phyloP scores from a whole-genome alignment of 2,797 vertebrate genomes.

The Myripristis jacobus region DNA sequence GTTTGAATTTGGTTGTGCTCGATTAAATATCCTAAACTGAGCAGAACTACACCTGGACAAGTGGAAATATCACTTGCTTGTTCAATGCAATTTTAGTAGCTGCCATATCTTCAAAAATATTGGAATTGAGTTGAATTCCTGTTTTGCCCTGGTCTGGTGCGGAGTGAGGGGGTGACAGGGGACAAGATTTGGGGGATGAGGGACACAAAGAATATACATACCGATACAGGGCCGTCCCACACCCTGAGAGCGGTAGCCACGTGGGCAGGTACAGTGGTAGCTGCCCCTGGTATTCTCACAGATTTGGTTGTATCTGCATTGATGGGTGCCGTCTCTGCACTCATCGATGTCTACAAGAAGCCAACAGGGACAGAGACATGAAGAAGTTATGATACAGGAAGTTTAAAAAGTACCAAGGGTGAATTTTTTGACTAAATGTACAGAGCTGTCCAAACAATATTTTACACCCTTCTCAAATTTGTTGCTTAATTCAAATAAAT shows the following conservation, averaged over 20 bases:
- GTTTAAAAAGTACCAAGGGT: neutral
- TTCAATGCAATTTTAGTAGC: neutral
- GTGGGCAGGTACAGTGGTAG: conserved; percentile 93
- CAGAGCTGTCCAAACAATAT: too few species aligned
- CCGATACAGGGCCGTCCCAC: conserved; percentile 90
- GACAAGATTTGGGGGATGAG: neutral
- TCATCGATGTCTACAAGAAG: conserved; percentile 90
- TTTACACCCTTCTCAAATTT: neutral
- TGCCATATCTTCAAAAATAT: neutral
- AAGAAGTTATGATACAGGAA: neutral
- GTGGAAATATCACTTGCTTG: neutral
- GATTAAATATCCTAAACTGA: neutral
- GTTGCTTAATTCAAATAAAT: neutral
- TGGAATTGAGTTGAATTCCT: neutral
- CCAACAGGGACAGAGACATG: neutral
- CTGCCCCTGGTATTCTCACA: conserved; percentile 95
- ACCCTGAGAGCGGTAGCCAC: conserved; percentile 92
- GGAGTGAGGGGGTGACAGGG: neutral
- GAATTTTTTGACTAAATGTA: too few species aligned
- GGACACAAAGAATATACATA: conserved; percentile 75
- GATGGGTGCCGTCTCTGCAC: conserved; percentile 92
- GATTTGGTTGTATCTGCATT: conserved; percentile 95
- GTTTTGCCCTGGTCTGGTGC: neutral
- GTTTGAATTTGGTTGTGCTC: neutral
- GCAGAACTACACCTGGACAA: neutral